phyloP scores from a whole-genome alignment of 2,888 invertebrate genomes.

The Coelinius sp. region DNA sequence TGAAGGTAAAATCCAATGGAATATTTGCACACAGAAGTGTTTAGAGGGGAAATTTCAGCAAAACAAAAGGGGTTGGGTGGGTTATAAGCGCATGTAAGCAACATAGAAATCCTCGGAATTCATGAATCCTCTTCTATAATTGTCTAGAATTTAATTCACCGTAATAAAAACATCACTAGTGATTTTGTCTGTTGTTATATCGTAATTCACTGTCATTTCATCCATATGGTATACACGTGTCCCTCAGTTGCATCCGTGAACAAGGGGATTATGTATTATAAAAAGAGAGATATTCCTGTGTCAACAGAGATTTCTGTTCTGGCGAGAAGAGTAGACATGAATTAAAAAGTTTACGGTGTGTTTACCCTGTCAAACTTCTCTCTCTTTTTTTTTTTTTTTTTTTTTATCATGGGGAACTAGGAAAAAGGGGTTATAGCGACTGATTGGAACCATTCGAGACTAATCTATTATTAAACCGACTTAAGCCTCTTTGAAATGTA shows the following conservation, averaged over 20 bases:
- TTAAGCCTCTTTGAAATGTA: slow-evolving; percentile 15
- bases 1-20: slow-evolving; percentile 47
- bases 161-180: slow-evolving; percentile 23
- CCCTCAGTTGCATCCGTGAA: slow-evolving; percentile 11
- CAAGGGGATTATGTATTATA: slow-evolving; percentile 25
- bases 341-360: slow-evolving; percentile 26
- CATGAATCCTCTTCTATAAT: slow-evolving; percentile 29
- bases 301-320: slow-evolving; percentile 25
- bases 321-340: slow-evolving; percentile 18
- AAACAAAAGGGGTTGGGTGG: slow-evolving; percentile 45
- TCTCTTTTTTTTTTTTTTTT: slow-evolving; percentile 12
- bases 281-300: slow-evolving; percentile 25
- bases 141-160: slow-evolving; percentile 23
- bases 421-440: slow-evolving; percentile 12
- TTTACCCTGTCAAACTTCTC: slow-evolving; percentile 13
- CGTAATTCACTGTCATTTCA: slow-evolving; percentile 10
- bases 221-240: slow-evolving; percentile 27
- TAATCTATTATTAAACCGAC: slow-evolving; percentile 21
- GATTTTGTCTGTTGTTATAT: slow-evolving; percentile 12
- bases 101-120: slow-evolving; percentile 39
- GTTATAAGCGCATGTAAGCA: too few relatives aligned
- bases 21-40: slow-evolving; percentile 11
- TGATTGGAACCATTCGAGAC: slow-evolving; percentile 21
- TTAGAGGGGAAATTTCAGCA: slow-evolving; percentile 40
- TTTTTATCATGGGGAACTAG: background rate